Evolutionary conservation across 2,888 invertebrate genomes (phyloP), one percentile per base, ranked within the genome.

Genomic region (Ctena decussata): DNA sequence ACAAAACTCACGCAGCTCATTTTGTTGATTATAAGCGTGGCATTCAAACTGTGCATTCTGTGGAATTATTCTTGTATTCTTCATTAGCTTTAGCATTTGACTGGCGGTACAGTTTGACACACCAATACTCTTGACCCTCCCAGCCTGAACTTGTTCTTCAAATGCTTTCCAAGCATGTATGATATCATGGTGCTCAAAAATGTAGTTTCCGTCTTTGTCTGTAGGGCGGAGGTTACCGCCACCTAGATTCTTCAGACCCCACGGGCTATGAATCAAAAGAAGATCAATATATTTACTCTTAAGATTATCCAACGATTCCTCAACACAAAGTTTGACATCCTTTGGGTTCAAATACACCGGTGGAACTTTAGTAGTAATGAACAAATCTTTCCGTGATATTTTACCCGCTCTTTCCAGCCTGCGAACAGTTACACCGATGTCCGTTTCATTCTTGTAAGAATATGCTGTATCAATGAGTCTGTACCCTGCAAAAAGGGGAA

Each of bases 261-360:
- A 94, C 0, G 94, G 94, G 39, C 87, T 78, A 77, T 94, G 94
- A 65, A 94, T 91, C 24, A 94, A 80, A 32, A 93, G 75, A 84
- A 94, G 83, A 82, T 94, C 93, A 6, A 94, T 77, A 77, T 92
- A 92, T n/a, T 65, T 86, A 18, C 86, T 82, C 53, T 89, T 88
- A 24, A 94, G 81, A 71, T 91, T 88, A 6, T 93, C 90, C 18
- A 92, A 69, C 0, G 93, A 93, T 77, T 90, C 86, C 44, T 93
- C 89, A 0, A 91, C 80, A 57, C 91, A 87, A 27, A 82, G 70
- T 27, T 87, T 71, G 3, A 90, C 90, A 35, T 90, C 88, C 18
- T 80, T 65, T 24, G 85, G 85, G 8, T 81, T 83, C n/a, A 91
- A 71, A 71, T 86, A 90, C 0, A 89, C 82, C 18, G 79, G 71